Evolutionary conservation across 2,113 vertebrate species (phyloP).

Genomic region (Columba livia): DNA sequence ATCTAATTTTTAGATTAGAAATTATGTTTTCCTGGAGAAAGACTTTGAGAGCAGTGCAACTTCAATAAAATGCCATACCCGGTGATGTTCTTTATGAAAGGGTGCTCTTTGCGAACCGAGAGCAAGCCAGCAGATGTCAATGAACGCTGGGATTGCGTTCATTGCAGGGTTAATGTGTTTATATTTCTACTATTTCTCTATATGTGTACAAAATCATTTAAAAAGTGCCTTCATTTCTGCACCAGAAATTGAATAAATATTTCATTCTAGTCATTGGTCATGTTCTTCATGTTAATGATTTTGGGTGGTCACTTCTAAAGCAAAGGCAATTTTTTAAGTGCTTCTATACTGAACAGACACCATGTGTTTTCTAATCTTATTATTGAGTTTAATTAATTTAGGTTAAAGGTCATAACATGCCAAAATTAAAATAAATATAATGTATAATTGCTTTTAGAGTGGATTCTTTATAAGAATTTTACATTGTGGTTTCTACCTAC

Average conservation of each 20-base stretch:
- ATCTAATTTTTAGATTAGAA: not conserved
- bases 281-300: not conserved
- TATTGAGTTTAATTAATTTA: not conserved
- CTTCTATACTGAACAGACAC: not conserved
- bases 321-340: not conserved
- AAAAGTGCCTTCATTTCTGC: not conserved
- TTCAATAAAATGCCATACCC: not conserved
- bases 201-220: not conserved
- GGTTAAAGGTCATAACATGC: not conserved
- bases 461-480: not conserved
- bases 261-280: not conserved
- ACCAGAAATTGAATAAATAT: slow-evolving; percentile 5
- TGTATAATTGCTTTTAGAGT: not conserved
- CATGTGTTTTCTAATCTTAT: not conserved
- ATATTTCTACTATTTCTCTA: not conserved
- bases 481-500: not conserved
- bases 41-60: not conserved
- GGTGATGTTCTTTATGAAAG: not conserved
- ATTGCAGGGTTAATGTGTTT: not conserved
- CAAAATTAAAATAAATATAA: slow-evolving; percentile 1
- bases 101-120: not conserved
- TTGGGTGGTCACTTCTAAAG: not conserved
- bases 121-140: not conserved
- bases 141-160: not conserved
- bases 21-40: not conserved